Conservation (phyloP, 2,113 vertebrate genomes). For the Stegostoma tigrinum region DNA sequence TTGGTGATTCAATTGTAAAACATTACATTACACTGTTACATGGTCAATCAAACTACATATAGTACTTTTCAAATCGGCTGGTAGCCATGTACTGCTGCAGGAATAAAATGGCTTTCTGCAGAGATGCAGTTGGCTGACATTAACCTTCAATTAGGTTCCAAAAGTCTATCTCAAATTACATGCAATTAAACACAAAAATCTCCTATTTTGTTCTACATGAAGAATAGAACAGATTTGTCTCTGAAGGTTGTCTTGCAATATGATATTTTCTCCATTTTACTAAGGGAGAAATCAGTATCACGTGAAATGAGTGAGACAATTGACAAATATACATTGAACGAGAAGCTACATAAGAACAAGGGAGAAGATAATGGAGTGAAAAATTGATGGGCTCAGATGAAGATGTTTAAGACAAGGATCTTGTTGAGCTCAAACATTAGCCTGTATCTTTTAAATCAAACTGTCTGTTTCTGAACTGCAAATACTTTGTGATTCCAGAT, state of each 20-base stretch:
- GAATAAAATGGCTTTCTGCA: background rate
- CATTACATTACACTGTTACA: background rate
- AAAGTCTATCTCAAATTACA: background rate
- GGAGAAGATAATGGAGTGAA: background rate
- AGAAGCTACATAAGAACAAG: background rate
- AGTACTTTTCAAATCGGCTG: background rate
- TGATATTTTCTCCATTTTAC: background rate
- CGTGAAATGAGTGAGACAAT: background rate
- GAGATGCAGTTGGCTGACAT: background rate
- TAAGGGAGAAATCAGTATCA: background rate
- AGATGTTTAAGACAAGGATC: background rate
- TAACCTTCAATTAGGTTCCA: background rate
- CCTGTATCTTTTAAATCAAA: background rate
- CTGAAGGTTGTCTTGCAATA: background rate
- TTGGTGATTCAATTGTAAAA: background rate
- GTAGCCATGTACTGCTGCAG: background rate
- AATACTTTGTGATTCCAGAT: background rate
- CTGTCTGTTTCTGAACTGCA: background rate
- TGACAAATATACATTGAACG: background rate
- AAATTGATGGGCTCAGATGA: background rate
- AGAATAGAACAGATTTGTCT: background rate
- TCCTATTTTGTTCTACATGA: background rate
- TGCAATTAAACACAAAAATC: background rate
- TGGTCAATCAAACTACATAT: background rate
- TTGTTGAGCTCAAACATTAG: background rate